Evolutionary conservation across 2,797 vertebrate genomes (phyloP).

Genomic region (Antrozous pallidus): DNA sequence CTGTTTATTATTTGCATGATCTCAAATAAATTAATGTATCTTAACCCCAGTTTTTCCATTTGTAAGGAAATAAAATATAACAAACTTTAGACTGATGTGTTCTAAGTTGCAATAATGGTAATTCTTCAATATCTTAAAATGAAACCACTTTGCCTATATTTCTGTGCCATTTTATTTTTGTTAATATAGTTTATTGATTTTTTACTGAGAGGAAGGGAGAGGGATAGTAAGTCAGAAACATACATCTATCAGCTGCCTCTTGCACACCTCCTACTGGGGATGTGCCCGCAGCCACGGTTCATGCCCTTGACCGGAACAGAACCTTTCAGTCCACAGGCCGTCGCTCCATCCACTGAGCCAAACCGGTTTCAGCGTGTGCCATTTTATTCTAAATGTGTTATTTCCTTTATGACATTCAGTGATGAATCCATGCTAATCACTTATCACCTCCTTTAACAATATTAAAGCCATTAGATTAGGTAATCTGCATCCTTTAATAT

Average conservation of each 20-base stretch:
- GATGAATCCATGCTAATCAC: neutral
- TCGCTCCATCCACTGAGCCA: too few relatives aligned
- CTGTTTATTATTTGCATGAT: constrained; percentile 47
- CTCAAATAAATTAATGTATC: neutral
- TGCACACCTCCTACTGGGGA: too few relatives aligned
- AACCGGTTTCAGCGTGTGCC: too few relatives aligned
- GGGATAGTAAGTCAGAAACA: too few relatives aligned
- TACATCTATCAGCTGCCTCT: too few relatives aligned
- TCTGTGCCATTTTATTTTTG: constrained; percentile 31
- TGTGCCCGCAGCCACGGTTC: too few relatives aligned
- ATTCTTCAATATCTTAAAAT: constrained; percentile 37
- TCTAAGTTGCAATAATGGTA: constrained; percentile 20
- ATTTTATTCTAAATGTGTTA: constrained; percentile 32
- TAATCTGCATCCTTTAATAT: constrained; percentile 26
- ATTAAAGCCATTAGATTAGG: constrained; percentile 20
- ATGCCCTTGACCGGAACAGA: too few relatives aligned
- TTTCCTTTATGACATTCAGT: constrained; percentile 21
- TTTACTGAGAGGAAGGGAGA: too few relatives aligned
- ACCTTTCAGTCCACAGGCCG: too few relatives aligned
- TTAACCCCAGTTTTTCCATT: constrained; percentile 42
- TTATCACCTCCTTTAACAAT: constrained; percentile 1
- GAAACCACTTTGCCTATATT: constrained; percentile 38
- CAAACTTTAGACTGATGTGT: neutral
- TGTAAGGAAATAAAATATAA: constrained; percentile 45
- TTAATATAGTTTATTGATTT: too few relatives aligned